These are phyloP conservation scores for Mus musculus DNA, from an alignment of 2,113 vertebrate species.

Conservation along the genomic window GRCm39 chr5:74745001-74745500, in stretches of 20 bases:
- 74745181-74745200: not conserved
- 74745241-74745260: not conserved
- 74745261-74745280: not conserved
- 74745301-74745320: not conserved
- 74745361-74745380: constrained; percentile 21
- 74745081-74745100: constrained; percentile 34
- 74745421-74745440: constrained; percentile 69
- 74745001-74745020: constrained; percentile 32
- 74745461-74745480: constrained; percentile 66
- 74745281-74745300: constrained; percentile 31
- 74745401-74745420: constrained; percentile 73
- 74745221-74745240: constrained; percentile 35
- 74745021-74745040: constrained; percentile 50
- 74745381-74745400: constrained; percentile 65
- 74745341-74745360: constrained; percentile 54
- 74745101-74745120: constrained; percentile 6
- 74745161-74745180: too few relatives aligned
- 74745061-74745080: constrained; percentile 34
- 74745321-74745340: not conserved
- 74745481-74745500: constrained; percentile 66
- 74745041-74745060: constrained; percentile 50
- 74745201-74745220: constrained; percentile 34
- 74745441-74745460: constrained; percentile 52
- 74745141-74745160: not conserved
- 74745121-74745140: constrained; percentile 48